Conservation (phyloP, 2,797 vertebrate species). For the Paratrypauchen microcephalus region DNA sequence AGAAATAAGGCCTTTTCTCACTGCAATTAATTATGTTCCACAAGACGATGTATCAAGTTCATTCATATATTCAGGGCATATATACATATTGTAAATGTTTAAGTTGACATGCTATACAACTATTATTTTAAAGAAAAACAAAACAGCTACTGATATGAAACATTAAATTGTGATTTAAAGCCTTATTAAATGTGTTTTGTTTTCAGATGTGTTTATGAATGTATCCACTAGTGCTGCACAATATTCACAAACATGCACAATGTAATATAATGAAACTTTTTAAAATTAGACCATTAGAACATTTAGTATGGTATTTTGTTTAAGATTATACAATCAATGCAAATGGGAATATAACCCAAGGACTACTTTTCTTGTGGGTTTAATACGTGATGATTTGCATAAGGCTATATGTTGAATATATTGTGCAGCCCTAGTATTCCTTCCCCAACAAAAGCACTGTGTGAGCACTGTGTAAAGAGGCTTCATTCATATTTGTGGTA, state of each 20-base stretch:
- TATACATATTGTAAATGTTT: background rate
- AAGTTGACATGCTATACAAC: background rate
- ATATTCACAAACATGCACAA: background rate
- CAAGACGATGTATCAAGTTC: constrained; percentile 18
- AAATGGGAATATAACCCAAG: background rate
- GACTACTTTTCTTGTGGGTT: background rate
- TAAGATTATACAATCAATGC: background rate
- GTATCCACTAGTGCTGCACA: constrained; percentile 5
- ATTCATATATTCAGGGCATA: constrained; percentile 4
- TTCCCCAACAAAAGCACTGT: background rate
- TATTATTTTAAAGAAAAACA: background rate
- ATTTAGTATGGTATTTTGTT: background rate
- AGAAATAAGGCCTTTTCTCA: constrained; percentile 42
- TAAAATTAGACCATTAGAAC: background rate
- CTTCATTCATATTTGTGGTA: constrained; percentile 4
- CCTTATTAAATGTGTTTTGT: constrained; percentile 3
- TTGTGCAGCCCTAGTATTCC: background rate
- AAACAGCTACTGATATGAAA: background rate
- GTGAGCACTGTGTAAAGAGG: background rate
- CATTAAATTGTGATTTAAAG: constrained; percentile 11
- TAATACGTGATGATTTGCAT: background rate
- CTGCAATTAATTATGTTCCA: constrained; percentile 40
- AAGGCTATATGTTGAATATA: background rate
- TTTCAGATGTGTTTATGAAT: constrained; percentile 1
- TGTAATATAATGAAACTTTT: background rate